Evolutionary conservation across 64 coral and sea anemone species (phyloP).

Genomic region (Montipora cactus): DNA sequence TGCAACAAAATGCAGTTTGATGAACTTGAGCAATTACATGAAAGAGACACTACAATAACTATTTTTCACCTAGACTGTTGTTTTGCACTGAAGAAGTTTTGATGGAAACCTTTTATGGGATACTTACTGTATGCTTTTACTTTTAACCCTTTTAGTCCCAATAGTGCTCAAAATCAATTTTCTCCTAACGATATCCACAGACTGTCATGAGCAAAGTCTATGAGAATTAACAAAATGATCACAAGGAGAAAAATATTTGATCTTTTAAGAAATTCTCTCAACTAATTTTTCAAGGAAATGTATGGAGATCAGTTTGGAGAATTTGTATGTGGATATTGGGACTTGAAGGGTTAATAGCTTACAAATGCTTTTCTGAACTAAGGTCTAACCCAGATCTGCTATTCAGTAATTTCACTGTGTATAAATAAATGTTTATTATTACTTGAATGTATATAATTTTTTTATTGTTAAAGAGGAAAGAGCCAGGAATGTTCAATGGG

Average conservation of each 20-base stretch:
- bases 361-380: too few species aligned
- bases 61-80: conserved; percentile 10
- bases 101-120: conserved; percentile 17
- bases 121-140: conserved; percentile 21
- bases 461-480: conserved; percentile 16
- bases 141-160: too few species aligned
- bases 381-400: conserved; percentile 1
- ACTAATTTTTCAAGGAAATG: too few species aligned
- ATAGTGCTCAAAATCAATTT: too few species aligned
- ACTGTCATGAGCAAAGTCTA: too few species aligned
- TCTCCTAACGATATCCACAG: too few species aligned
- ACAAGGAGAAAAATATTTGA: too few species aligned
- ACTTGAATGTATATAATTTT: conserved; percentile 21
- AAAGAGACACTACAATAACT: conserved; percentile 16
- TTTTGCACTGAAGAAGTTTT: conserved; percentile 25
- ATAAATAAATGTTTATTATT: conserved; percentile 21
- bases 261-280: too few species aligned
- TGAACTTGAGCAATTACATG: conserved; percentile 25
- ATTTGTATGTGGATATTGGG: too few species aligned
- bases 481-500: conserved; percentile 45
- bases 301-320: too few species aligned
- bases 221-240: too few species aligned
- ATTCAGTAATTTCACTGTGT: conserved; percentile 21
- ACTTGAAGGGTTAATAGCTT: too few species aligned
- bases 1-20: conserved; percentile 21